Evolutionary conservation across 2,888 invertebrate genomes (phyloP).

Genomic region (Eucriotettix oculatus): DNA sequence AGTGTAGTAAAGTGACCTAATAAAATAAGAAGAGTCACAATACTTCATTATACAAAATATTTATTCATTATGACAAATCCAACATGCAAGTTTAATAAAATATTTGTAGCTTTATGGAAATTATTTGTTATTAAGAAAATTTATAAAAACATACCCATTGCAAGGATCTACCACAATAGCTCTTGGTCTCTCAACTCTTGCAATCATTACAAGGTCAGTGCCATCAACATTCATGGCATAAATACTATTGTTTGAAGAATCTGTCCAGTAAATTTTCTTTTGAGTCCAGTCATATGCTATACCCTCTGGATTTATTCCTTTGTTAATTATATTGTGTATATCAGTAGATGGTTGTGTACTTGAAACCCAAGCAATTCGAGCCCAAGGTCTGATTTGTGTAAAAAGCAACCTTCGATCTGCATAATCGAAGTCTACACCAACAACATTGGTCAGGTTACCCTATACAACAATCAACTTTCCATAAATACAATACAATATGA

Average conservation of each 20-base stretch:
- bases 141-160: conserved; percentile 40
- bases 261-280: conserved; percentile 95
- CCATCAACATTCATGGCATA: conserved; percentile 90
- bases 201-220: conserved; percentile 75
- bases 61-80: too few species aligned
- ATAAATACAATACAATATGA: not conserved
- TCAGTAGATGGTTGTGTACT: conserved; percentile 48
- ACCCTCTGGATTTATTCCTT: conserved; percentile 81
- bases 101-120: too few species aligned
- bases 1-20: conserved; percentile 71
- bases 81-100: too few species aligned
- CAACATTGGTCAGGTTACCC: conserved; percentile 76
- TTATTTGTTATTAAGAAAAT: too few species aligned
- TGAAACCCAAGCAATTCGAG: conserved; percentile 67
- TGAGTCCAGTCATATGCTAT: conserved; percentile 97
- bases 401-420: conserved; percentile 74
- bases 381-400: conserved; percentile 85
- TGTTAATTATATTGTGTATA: conserved; percentile 42
- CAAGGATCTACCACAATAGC: conserved; percentile 96
- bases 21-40: not conserved
- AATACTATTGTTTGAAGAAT: conserved; percentile 79
- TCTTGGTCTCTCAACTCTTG: conserved; percentile 79
- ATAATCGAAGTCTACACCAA: conserved; percentile 91
- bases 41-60: not conserved
- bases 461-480: conserved; percentile 10